Evolutionary conservation across 1,140 invertebrate genomes (phyloP).

Genomic region (Leptoteleia sp.): DNA sequence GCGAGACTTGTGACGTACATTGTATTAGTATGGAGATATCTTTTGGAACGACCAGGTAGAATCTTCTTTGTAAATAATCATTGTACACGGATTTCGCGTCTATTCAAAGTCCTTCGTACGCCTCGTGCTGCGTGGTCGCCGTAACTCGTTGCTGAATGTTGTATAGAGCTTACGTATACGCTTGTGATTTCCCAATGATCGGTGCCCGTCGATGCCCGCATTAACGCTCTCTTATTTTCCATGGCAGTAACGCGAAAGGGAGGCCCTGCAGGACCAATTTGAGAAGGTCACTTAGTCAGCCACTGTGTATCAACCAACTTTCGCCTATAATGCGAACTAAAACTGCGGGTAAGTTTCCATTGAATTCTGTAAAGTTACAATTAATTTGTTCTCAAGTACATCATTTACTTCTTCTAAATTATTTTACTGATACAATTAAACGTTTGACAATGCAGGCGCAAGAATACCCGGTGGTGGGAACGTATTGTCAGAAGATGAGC

Average conservation of each 20-base stretch:
- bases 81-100: conserved; percentile 58
- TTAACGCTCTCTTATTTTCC: conserved; percentile 59
- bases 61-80: conserved; percentile 60
- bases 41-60: conserved; percentile 52
- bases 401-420: no score
- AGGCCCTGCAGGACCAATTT: conserved; percentile 83
- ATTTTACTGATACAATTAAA: no score
- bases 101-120: conserved; percentile 31
- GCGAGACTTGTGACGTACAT: conserved; percentile 10
- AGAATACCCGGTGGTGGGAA: conserved; percentile 74
- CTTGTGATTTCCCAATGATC: conserved; percentile 72
- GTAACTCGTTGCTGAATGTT: conserved; percentile 71
- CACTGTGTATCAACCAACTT: conserved; percentile 86
- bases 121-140: conserved; percentile 50
- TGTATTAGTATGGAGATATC: conserved; percentile 36
- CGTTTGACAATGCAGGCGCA: conserved; percentile 66
- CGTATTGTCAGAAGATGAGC: conserved; percentile 83
- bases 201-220: conserved; percentile 16
- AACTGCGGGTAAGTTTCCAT: conserved; percentile 81
- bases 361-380: no score
- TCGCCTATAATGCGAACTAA: conserved; percentile 83
- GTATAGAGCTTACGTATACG: conserved; percentile 74
- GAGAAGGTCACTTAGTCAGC: conserved; percentile 86
- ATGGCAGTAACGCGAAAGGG: conserved; percentile 79
- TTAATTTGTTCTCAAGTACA: no score